Evolutionary conservation across 2,888 invertebrate species (phyloP).

Genomic region (Petrolisthes cinctipes): DNA sequence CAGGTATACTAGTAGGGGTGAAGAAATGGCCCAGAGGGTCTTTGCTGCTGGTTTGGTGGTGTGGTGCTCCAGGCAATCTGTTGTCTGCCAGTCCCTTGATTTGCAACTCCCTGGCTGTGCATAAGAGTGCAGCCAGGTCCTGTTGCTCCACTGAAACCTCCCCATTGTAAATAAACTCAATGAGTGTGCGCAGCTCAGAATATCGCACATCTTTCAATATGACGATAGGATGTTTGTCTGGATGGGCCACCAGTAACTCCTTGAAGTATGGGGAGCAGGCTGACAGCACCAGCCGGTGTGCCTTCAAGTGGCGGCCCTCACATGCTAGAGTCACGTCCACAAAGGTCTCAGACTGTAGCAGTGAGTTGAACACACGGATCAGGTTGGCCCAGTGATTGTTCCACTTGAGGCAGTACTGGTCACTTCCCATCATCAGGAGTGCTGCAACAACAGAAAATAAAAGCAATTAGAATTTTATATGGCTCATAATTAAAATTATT

Average conservation of each 20-base stretch:
- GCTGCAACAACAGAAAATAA: slow-evolving; percentile 52
- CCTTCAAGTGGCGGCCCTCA: slow-evolving; percentile 85
- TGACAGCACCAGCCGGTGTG: slow-evolving; percentile 92
- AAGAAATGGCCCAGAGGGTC: slow-evolving; percentile 2
- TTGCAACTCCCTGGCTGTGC: slow-evolving; percentile 88
- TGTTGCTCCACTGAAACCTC: slow-evolving; percentile 94
- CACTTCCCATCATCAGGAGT: slow-evolving; percentile 65
- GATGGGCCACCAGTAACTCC: slow-evolving; percentile 89
- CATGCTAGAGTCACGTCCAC: slow-evolving; percentile 93
- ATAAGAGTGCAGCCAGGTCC: slow-evolving; percentile 86
- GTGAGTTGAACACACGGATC: slow-evolving; percentile 89
- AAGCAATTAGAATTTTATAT: background rate
- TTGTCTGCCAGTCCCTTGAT: slow-evolving; percentile 86
- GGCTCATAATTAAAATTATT: too few relatives aligned
- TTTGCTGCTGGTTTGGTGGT: slow-evolving; percentile 15
- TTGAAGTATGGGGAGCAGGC: slow-evolving; percentile 96
- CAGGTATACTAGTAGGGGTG: slow-evolving; percentile 35
- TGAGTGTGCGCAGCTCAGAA: slow-evolving; percentile 88
- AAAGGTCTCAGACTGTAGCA: slow-evolving; percentile 88
- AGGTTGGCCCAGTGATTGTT: slow-evolving; percentile 93
- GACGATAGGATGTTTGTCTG: slow-evolving; percentile 93
- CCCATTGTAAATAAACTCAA: slow-evolving; percentile 96
- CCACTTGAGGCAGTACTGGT: slow-evolving; percentile 73
- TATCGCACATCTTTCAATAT: slow-evolving; percentile 93
- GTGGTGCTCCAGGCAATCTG: slow-evolving; percentile 53